phyloP scores from a whole-genome alignment of 2,113 vertebrate genomes.

The Uria aalge region DNA sequence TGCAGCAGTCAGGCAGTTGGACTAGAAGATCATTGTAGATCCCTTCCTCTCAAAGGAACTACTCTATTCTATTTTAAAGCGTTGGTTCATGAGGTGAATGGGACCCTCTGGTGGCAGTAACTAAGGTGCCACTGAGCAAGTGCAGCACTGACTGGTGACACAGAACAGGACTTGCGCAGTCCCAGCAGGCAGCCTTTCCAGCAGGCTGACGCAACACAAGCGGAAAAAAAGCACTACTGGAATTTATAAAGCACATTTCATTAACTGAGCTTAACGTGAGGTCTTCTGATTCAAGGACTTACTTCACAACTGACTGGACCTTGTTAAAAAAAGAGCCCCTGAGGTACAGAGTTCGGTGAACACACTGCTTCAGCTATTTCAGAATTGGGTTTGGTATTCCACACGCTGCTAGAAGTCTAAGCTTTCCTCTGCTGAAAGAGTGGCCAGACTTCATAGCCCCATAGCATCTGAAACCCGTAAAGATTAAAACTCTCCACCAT shows the following conservation, averaged over 20 bases:
- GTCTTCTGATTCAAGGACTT: background rate
- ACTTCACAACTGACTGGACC: background rate
- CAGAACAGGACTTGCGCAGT: background rate
- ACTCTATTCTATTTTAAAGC: background rate
- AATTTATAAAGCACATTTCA: background rate
- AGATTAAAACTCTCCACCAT: background rate
- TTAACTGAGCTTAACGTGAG: background rate
- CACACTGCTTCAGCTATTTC: background rate
- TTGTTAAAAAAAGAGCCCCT: background rate
- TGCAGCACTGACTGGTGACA: background rate
- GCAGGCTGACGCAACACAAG: background rate
- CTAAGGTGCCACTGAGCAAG: background rate
- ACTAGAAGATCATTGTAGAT: background rate
- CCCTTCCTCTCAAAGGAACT: background rate
- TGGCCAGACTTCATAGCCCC: background rate
- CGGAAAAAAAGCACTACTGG: background rate
- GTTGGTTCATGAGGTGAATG: background rate
- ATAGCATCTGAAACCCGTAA: background rate
- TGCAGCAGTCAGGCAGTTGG: background rate
- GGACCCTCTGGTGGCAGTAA: rapidly evolving
- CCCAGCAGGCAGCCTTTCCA: background rate
- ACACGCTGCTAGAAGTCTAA: background rate
- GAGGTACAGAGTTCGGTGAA: background rate
- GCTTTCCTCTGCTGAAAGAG: background rate
- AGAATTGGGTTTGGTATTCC: background rate